Conservation (phyloP, 1,140 invertebrate species). For the Octopus bimaculoides region DNA sequence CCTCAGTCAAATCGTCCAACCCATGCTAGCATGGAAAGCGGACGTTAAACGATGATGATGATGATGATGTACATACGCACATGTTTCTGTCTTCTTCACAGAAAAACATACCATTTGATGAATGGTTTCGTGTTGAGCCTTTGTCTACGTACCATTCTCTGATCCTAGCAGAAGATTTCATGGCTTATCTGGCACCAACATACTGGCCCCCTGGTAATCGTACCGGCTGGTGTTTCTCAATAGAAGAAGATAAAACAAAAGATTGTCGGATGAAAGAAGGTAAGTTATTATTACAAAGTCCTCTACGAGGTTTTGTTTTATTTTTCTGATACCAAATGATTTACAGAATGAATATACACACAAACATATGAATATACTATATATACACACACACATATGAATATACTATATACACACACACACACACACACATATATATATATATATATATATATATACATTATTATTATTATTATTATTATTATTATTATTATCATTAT, state of each 20-base stretch:
- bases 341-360: background rate
- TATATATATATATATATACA: too few species aligned
- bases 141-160: conserved; percentile 78
- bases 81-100: conserved; percentile 21
- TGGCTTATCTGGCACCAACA: conserved; percentile 72
- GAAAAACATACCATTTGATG: conserved; percentile 76
- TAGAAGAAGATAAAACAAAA: conserved; percentile 12
- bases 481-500: too few species aligned
- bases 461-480: too few species aligned
- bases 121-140: conserved; percentile 81
- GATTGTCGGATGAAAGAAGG: conserved; percentile 51
- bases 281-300: conserved; percentile 13
- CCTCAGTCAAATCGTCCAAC: too few species aligned
- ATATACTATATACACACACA: too few species aligned
- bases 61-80: background rate
- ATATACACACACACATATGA: too few species aligned
- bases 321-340: background rate
- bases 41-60: too few species aligned
- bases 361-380: too few species aligned
- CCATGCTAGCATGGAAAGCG: too few species aligned
- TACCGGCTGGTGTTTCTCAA: conserved; percentile 61
- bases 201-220: conserved; percentile 82
- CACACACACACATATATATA: too few species aligned
- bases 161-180: conserved; percentile 87
- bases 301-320: background rate